Conservation (phyloP, 2,113 vertebrate species). For the Haemorhous mexicanus region DNA sequence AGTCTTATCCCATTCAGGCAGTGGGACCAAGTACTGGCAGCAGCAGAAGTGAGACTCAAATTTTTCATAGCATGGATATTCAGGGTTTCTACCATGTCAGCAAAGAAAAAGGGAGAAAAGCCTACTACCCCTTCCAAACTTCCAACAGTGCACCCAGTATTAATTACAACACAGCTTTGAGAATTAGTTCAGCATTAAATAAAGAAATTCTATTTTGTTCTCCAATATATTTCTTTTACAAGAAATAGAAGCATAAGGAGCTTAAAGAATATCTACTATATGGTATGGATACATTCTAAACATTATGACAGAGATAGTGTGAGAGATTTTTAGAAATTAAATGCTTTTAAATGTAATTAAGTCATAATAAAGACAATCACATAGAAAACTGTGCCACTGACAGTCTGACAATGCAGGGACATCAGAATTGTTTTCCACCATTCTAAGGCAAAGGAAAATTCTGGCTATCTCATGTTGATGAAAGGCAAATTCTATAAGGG, state of each 20-base stretch:
- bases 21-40: background rate
- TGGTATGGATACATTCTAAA: conserved; percentile 26
- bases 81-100: background rate
- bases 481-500: background rate
- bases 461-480: background rate
- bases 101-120: background rate
- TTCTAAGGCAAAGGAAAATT: background rate
- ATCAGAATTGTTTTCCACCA: background rate
- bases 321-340: background rate
- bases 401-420: conserved; percentile 6
- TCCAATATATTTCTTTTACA: background rate
- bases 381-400: background rate
- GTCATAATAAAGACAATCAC: background rate
- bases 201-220: background rate
- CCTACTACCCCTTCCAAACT: background rate
- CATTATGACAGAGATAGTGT: conserved; percentile 5
- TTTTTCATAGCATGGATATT: background rate
- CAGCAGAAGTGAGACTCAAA: background rate
- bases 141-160: background rate
- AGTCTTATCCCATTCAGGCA: background rate
- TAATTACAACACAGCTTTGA: background rate
- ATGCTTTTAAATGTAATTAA: conserved; percentile 40
- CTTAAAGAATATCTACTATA: background rate
- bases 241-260: background rate
- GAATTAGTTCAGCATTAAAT: background rate